A percentile compares a stretch with the other conserved stretches of the same genome.
Evolutionary conservation across 2,797 vertebrate species (phyloP).

Genomic region (Artibeus lituratus): DNA sequence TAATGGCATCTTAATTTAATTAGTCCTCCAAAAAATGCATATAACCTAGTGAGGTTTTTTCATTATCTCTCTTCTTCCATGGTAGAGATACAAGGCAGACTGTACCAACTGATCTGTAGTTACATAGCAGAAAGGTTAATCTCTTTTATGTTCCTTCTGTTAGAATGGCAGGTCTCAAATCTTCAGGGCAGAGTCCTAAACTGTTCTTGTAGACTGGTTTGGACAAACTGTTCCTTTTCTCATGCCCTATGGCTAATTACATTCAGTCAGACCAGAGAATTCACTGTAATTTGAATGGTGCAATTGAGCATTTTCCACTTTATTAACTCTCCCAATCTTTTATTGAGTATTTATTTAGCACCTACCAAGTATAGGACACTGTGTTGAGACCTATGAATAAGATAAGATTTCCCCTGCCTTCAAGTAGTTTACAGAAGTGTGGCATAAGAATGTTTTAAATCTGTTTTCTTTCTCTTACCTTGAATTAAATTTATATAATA

Average conservation of each 20-base stretch:
- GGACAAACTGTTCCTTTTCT: neutral
- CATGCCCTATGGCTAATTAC: slow-evolving; percentile 3
- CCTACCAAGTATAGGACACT: neutral
- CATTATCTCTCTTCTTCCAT: slow-evolving; percentile 43
- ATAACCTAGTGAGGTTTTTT: slow-evolving; percentile 43
- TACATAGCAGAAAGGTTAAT: slow-evolving; percentile 61
- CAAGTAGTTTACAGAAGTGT: neutral
- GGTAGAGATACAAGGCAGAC: slow-evolving; percentile 15
- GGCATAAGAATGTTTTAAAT: neutral
- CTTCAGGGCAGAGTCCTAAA: slow-evolving; percentile 31
- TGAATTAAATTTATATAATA: neutral
- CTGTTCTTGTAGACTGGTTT: slow-evolving; percentile 24
- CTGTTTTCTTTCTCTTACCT: neutral
- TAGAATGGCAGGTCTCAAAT: slow-evolving; percentile 56
- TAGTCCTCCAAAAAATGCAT: slow-evolving; percentile 9
- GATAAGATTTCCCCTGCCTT: neutral
- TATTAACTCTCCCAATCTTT: neutral
- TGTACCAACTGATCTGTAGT: slow-evolving; percentile 29
- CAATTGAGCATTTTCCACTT: neutral
- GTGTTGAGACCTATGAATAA: neutral
- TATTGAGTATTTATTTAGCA: neutral
- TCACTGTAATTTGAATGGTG: neutral
- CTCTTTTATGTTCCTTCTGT: slow-evolving; percentile 51
- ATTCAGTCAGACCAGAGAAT: neutral
- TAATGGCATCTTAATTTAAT: slow-evolving; percentile 66